phyloP scores from a whole-genome alignment of 2,888 invertebrate genomes.

The Xylota sylvarum region DNA sequence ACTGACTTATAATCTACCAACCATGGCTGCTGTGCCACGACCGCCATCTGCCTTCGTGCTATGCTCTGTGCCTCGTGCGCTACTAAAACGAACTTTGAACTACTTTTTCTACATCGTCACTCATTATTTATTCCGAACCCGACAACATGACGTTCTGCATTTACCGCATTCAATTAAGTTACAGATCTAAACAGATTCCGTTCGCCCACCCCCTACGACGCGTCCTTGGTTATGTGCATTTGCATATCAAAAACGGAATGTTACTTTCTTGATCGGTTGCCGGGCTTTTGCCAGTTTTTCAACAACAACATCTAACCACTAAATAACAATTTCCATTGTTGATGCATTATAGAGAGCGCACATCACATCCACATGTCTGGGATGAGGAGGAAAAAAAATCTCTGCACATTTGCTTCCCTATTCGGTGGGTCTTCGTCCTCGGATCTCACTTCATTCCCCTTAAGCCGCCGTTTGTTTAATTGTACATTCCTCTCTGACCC shows the following conservation, averaged over 20 bases:
- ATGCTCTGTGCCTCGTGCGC: neutral
- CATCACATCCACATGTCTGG: neutral
- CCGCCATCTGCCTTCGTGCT: neutral
- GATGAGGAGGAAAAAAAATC: conserved; percentile 21
- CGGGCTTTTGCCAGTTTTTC: conserved; percentile 23
- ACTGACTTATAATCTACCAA: conserved; percentile 20
- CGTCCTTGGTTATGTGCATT: conserved; percentile 9
- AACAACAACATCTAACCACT: conserved; percentile 7
- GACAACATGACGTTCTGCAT: conserved; percentile 58
- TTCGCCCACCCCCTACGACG: neutral
- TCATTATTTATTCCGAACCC: conserved; percentile 67
- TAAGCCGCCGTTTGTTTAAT: conserved; percentile 52
- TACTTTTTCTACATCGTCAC: conserved; percentile 45
- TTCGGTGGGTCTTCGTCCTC: conserved; percentile 16
- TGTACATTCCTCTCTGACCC: conserved; percentile 48
- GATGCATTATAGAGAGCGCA: conserved; percentile 30
- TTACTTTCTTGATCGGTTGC: conserved; percentile 52
- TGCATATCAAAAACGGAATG: conserved; percentile 41
- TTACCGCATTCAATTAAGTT: conserved; percentile 67
- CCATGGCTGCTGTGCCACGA: neutral
- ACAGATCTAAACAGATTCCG: conserved; percentile 58
- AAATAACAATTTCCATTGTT: conserved; percentile 36
- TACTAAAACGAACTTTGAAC: conserved; percentile 67
- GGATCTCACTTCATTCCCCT: neutral
- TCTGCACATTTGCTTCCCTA: conserved; percentile 31